Evolutionary conservation across 2,888 invertebrate species (phyloP).

Genomic region (Listrodromus nycthemerus): DNA sequence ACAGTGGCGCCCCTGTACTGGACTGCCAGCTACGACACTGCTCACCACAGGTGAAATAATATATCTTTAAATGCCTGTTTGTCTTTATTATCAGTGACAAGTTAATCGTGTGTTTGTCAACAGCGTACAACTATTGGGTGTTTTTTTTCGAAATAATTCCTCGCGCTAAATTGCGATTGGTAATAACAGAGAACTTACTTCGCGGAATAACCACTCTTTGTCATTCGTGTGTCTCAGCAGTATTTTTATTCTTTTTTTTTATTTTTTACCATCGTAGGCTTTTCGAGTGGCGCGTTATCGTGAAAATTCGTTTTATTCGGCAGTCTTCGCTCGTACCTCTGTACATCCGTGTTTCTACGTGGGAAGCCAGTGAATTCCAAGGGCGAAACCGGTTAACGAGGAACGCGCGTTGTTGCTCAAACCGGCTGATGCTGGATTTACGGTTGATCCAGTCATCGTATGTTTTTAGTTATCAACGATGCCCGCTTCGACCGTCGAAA

Average conservation of each 20-base stretch:
- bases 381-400: constrained; percentile 45
- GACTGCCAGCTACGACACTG: constrained; percentile 82
- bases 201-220: neutral
- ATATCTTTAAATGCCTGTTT: neutral
- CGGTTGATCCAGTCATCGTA: too few relatives aligned
- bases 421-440: constrained; percentile 43
- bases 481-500: too few relatives aligned
- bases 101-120: neutral
- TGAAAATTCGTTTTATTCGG: neutral
- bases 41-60: constrained; percentile 80
- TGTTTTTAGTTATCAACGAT: too few relatives aligned
- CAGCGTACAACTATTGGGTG: neutral
- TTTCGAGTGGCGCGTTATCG: neutral
- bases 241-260: neutral
- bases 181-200: neutral
- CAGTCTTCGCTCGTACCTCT: too few relatives aligned
- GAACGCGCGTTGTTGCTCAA: constrained; percentile 6
- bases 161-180: neutral
- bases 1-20: constrained; percentile 83
- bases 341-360: neutral
- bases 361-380: constrained; percentile 36
- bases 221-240: neutral
- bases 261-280: neutral
- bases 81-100: neutral
- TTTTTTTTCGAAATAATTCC: neutral